Evolutionary conservation across 2,888 invertebrate genomes (phyloP), one percentile per base, ranked within the genome.

Genomic region (Acleris holmiana): DNA sequence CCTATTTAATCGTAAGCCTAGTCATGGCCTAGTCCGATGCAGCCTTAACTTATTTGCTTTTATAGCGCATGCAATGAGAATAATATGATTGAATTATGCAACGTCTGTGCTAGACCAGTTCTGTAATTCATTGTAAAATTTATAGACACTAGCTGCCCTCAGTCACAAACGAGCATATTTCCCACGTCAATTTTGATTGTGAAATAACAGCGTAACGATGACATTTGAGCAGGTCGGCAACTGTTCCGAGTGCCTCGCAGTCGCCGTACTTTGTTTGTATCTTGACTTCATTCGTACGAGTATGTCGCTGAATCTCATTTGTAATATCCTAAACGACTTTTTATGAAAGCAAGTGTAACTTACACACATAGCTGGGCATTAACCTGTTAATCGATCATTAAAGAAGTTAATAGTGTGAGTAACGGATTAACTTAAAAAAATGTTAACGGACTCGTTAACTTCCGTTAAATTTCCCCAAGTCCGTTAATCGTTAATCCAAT

Each of bases 161-260:
- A 80, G 80, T 80, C 79, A 85, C 89, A 92, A 92, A 92, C 86
- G 86, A 90, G 88, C 84, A 85, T 88, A 89, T 89, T 91, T 91
- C 91, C 89, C 91, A 92, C 84, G 90, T 91, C 88, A 86, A 82
- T 85, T 88, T 89, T 89, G 89, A 91, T 89, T 88, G 88, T 85
- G 84, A 88, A 90, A 88, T 91, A 86, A 88, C 88, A 85, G 84
- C 87, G 82, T 54, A 86, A 84, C 84, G 87, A 89, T 88, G 89
- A 87, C 86, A 88, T 88, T 87, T 84, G 84, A 85, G 85, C 85
- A 83, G 79, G 82, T 48, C 58, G 53, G 47, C 41, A 41, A 54
- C 58, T 51, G 51, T 40, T 58, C 54, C 48, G 29, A 59, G 58
- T 60, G 46, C 51, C 47, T 66, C 60, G 66, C 29, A 6, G 44